Conservation (phyloP, 2,797 vertebrate genomes). For the Myotis vivesi region DNA sequence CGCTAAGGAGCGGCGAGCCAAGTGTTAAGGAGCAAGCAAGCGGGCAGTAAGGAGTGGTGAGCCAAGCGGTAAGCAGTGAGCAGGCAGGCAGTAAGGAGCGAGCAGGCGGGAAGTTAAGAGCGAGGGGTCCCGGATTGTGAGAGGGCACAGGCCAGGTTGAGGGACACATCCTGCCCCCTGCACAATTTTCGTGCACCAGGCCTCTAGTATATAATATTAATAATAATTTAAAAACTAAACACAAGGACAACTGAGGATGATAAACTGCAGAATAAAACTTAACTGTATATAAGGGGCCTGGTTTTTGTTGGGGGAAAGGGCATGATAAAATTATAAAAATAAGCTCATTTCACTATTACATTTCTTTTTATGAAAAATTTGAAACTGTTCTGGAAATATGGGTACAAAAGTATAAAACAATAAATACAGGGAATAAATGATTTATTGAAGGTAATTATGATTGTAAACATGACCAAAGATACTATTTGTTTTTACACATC, state of each 20-base stretch:
- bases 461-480: background rate
- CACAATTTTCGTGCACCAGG: no score
- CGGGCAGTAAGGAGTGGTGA: no score
- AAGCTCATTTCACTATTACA: background rate
- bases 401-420: background rate
- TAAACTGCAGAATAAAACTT: background rate
- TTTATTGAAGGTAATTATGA: background rate
- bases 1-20: no score
- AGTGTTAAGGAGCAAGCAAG: no score
- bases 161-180: fast-evolving
- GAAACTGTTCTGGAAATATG: conserved; percentile 12
- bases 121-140: no score
- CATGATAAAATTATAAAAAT: background rate
- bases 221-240: background rate
- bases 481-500: background rate
- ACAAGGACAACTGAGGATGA: background rate
- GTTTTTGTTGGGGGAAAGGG: background rate
- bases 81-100: no score
- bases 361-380: background rate
- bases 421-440: background rate
- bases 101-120: no score
- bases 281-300: background rate
- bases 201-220: background rate
- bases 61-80: no score
- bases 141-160: no score